Base-by-base conservation (phyloP, 1,140 invertebrate species). In the Achatina immaculata region DNA sequence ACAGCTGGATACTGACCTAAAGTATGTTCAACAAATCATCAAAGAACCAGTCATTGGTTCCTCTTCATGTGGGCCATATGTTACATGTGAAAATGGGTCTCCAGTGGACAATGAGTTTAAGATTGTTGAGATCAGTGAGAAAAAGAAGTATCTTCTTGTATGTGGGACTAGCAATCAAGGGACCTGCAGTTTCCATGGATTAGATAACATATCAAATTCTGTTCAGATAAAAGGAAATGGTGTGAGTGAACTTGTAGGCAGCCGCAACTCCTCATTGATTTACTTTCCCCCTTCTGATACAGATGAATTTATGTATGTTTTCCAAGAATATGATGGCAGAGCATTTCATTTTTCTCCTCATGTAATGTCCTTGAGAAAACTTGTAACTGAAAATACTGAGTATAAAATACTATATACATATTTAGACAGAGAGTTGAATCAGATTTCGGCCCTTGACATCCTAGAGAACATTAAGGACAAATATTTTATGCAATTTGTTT, bases 101-200 rank as follows among this genome's bases (percentile, higher is more conserved):
- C 1, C 45, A 2, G 72, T 58, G 19, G 21, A 58, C 48, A 82
- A 84, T 72, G 43, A 78, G 28, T 71, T 86, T 28, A 83, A 78
- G 34, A 74, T 86, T 28, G 24, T 86, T 16, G 81, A 81, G 28
- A 66, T 83, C 0, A 80, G 82, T 68, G 21, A 74, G 14, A 65
- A 55, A 28, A 83, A 85, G n/a, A 80, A 81, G 16, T 72, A 82
- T 34, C 78, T 84, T 9, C 66, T 86, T 58, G 79, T 81, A 0
- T 86, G 85, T 71, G 85, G 85, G 42, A 76, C 83, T 21, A 77
- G 83, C 4, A 21, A 76, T 2, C 80, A 82, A 65, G 85, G 85
- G 2, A 6, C 79, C 0, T 86, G 85, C 71, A 82, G 45, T 14
- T 31, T 85, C 4, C 83, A 76, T 45, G 81, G 51, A 68, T 71